phyloP scores from a whole-genome alignment of 2,888 invertebrate species.

The Chrysomela aeneicollis region DNA sequence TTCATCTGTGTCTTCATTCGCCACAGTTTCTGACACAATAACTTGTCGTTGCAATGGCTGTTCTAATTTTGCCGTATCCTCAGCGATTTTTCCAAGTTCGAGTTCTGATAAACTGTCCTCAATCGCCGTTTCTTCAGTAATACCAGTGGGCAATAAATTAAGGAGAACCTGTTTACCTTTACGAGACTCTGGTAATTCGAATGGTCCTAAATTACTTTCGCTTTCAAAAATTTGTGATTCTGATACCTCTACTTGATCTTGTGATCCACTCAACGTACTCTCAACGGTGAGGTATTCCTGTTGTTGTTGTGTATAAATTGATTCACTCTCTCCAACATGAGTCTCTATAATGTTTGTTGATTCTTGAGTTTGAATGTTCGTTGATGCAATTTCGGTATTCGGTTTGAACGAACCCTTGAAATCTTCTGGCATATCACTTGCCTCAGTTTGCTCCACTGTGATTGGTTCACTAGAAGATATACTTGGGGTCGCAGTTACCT shows the following conservation, averaged over 20 bases:
- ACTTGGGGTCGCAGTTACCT: conserved; percentile 66
- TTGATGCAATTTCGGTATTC: conserved; percentile 63
- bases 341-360: conserved; percentile 71
- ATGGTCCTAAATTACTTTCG: conserved; percentile 66
- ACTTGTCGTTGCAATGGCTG: conserved; percentile 63
- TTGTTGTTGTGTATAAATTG: conserved; percentile 54
- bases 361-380: conserved; percentile 68
- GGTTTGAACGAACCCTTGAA: conserved; percentile 66
- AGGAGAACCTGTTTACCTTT: conserved; percentile 63
- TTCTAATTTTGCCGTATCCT: conserved; percentile 58
- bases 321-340: conserved; percentile 73
- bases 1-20: conserved; percentile 62
- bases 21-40: conserved; percentile 62
- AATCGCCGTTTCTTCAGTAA: conserved; percentile 62
- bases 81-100: conserved; percentile 44
- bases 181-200: conserved; percentile 65
- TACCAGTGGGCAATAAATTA: conserved; percentile 64
- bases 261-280: conserved; percentile 64
- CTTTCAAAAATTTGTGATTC: conserved; percentile 72
- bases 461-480: conserved; percentile 69
- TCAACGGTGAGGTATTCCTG: conserved; percentile 58
- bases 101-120: conserved; percentile 58
- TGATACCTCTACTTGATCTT: conserved; percentile 69
- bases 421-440: conserved; percentile 65
- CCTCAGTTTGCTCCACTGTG: conserved; percentile 67